Conservation (phyloP, 1,140 invertebrate species). For the Drosophila burlai region DNA sequence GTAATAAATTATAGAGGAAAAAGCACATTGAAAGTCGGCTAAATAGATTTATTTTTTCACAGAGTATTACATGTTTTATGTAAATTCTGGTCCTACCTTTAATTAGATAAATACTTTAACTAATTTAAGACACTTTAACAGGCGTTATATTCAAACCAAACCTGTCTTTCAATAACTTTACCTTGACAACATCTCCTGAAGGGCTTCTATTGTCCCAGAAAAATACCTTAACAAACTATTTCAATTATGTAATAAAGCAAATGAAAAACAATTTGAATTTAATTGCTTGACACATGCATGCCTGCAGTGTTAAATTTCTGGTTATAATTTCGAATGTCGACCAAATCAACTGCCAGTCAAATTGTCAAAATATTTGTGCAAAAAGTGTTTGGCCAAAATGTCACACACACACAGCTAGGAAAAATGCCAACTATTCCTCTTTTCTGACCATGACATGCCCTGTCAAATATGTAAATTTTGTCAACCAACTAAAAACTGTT, state of each 20-base stretch:
- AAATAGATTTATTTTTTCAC: not conserved
- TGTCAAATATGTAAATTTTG: slow-evolving; percentile 72
- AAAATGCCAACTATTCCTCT: slow-evolving; percentile 54
- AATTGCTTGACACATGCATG: slow-evolving; percentile 32
- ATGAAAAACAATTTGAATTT: slow-evolving; percentile 42
- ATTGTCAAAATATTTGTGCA: slow-evolving; percentile 54
- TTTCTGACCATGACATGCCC: slow-evolving; percentile 42
- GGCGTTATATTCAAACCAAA: not conserved
- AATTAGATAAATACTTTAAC: not conserved
- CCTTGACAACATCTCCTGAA: not conserved
- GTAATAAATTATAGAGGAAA: not conserved
- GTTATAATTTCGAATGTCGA: slow-evolving; percentile 32
- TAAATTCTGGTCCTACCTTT: too few relatives aligned
- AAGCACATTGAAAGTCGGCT: not conserved
- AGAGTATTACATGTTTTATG: not conserved
- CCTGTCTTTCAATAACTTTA: not conserved
- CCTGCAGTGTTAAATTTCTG: slow-evolving; percentile 34
- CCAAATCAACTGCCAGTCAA: slow-evolving; percentile 47
- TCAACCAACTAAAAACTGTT: not conserved
- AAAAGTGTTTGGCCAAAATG: slow-evolving; percentile 52
- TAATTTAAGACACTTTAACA: not conserved
- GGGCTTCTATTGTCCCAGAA: not conserved
- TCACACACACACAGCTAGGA: slow-evolving; percentile 40
- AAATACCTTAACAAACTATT: slow-evolving; percentile 20
- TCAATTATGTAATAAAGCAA: slow-evolving; percentile 30